phyloP scores from a whole-genome alignment of 2,113 vertebrate species.

The Sarotherodon lohbergeri region DNA sequence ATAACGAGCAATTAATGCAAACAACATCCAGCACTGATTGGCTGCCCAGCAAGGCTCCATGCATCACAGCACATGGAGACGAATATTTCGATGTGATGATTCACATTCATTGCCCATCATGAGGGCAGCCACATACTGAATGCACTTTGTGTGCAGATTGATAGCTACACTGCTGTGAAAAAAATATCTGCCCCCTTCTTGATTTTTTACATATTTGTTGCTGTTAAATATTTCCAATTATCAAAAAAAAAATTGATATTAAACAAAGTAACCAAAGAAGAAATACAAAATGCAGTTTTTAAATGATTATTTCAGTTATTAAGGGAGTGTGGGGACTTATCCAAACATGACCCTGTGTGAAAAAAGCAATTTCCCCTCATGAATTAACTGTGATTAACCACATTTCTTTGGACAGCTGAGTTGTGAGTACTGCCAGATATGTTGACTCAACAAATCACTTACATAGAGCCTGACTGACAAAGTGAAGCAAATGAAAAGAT shows the following conservation, averaged over 20 bases:
- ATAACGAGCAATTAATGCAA: constrained; percentile 12
- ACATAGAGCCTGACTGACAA: background rate
- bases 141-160: background rate
- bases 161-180: background rate
- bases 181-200: background rate
- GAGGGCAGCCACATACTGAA: background rate
- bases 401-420: background rate
- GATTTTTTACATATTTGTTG: background rate
- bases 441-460: background rate
- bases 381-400: background rate
- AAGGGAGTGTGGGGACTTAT: background rate
- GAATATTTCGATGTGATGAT: background rate
- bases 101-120: background rate
- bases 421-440: background rate
- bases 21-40: constrained; percentile 13
- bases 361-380: background rate
- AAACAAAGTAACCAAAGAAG: background rate
- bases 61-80: background rate
- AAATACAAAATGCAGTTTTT: background rate
- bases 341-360: background rate
- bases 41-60: background rate
- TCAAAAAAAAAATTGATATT: background rate
- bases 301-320: background rate
- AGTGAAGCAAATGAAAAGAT: background rate
- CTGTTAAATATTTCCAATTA: background rate